Conservation (phyloP, 2,888 invertebrate species). For the Horisme vitalbata region DNA sequence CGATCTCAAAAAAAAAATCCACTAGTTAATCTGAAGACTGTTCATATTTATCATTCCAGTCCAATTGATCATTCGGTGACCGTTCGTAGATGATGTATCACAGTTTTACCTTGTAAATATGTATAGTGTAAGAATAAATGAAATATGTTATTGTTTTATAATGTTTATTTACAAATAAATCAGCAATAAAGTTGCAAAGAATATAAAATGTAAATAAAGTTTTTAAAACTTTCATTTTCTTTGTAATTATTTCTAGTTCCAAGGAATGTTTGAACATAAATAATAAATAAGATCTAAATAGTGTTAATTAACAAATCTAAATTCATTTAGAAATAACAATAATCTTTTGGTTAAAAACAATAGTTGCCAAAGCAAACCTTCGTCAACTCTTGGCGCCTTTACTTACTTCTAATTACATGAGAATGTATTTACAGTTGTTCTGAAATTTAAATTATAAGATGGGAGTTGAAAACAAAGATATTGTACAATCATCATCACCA, state of each 20-base stretch:
- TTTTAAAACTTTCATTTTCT: conserved; percentile 11
- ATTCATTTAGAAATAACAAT: neutral
- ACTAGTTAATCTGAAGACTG: conserved; percentile 25
- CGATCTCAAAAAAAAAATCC: no score
- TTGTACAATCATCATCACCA: no score
- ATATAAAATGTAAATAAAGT: conserved; percentile 16
- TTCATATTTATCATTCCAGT: conserved; percentile 23
- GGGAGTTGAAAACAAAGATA: no score
- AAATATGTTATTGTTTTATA: conserved; percentile 17
- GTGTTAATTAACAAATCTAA: neutral
- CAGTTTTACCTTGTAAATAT: conserved; percentile 10
- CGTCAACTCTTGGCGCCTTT: no score
- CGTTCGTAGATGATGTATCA: no score
- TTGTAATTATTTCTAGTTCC: conserved; percentile 10
- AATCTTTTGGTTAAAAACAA: neutral
- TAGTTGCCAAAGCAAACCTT: conserved; percentile 4
- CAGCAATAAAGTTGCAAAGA: conserved; percentile 4
- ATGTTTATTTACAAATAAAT: conserved; percentile 20
- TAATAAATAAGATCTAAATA: neutral
- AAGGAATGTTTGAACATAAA: conserved; percentile 13
- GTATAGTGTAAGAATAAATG: conserved; percentile 10
- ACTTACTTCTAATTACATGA: no score
- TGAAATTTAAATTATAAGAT: no score
- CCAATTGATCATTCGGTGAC: no score
- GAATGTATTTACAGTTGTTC: no score